phyloP scores from a whole-genome alignment of 2,113 vertebrate genomes.

The Pipa parva region DNA sequence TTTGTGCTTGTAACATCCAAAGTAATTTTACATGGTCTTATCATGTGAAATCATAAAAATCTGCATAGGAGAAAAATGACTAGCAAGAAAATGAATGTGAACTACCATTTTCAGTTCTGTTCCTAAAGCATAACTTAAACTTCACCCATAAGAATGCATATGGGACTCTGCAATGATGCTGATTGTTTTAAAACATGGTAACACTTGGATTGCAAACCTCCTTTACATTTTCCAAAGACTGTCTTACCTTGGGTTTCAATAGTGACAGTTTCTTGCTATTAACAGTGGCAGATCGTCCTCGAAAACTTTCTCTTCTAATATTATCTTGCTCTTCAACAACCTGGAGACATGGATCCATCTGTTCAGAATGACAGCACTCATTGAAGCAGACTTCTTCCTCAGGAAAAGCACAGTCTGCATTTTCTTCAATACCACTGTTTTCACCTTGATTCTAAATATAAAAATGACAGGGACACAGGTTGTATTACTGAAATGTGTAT shows the following conservation, averaged over 20 bases:
- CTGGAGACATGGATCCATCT: neutral
- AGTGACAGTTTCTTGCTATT: conserved; percentile 42
- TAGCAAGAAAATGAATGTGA: too few relatives aligned
- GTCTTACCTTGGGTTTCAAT: conserved; percentile 43
- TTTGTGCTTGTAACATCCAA: neutral
- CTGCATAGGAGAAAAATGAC: too few relatives aligned
- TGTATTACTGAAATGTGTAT: neutral
- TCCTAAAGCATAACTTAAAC: too few relatives aligned
- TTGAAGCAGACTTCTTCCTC: conserved; percentile 40
- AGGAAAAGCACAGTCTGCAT: conserved; percentile 42
- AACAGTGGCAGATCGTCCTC: conserved; percentile 37
- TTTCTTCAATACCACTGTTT: conserved; percentile 7
- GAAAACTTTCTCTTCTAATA: conserved; percentile 35
- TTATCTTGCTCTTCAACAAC: neutral
- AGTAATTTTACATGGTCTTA: neutral
- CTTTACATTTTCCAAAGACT: conserved; percentile 11
- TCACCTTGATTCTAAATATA: conserved; percentile 35
- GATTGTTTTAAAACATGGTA: too few relatives aligned
- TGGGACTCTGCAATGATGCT: too few relatives aligned
- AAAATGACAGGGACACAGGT: neutral
- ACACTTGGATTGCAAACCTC: conserved; percentile 39
- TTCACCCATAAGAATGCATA: too few relatives aligned
- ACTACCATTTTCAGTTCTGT: too few relatives aligned
- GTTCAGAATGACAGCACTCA: conserved; percentile 6
- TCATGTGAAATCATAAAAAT: neutral